Percentiles rank a stretch among this genome's conserved stretches.
These are phyloP conservation scores for Atlantisia rogersi DNA, from an alignment of 2,113 vertebrate species.

Conservation along the genomic window DNA sequence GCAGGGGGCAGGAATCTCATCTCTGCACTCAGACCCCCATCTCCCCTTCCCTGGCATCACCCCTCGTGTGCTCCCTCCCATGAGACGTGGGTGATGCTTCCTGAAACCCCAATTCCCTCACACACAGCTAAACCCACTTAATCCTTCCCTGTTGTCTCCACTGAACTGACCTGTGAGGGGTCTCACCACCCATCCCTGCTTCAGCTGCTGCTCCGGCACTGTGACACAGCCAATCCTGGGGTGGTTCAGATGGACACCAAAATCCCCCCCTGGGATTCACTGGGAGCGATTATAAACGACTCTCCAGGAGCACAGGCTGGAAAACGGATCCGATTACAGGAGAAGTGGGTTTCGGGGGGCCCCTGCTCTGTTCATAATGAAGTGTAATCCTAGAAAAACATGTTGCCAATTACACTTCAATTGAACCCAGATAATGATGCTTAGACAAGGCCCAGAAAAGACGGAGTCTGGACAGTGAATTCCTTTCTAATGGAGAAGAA, in stretches of 20 bases:
- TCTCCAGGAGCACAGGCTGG: slow-evolving; percentile 40
- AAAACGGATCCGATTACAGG: slow-evolving; percentile 24
- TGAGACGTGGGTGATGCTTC: rapidly evolving
- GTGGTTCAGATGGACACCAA: not conserved
- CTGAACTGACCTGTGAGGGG: rapidly evolving
- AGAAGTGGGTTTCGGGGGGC: slow-evolving; percentile 24
- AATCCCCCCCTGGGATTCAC: not conserved
- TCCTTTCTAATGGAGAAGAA: slow-evolving; percentile 41
- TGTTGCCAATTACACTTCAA: slow-evolving; percentile 66
- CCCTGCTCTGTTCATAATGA: slow-evolving; percentile 41
- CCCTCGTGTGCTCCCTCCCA: rapidly evolving
- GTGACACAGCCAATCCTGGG: not conserved
- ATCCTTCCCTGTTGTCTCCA: not conserved
- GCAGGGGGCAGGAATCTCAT: not conserved
- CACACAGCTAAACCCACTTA: rapidly evolving
- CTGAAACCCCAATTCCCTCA: not conserved
- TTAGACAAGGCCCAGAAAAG: slow-evolving; percentile 50
- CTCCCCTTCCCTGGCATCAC: rapidly evolving
- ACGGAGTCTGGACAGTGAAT: slow-evolving; percentile 39
- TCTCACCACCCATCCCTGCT: not conserved
- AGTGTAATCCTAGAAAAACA: slow-evolving; percentile 67
- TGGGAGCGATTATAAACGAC: not conserved
- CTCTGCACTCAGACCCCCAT: not conserved
- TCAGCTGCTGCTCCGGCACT: not conserved
- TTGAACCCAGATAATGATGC: slow-evolving; percentile 70